phyloP scores from a whole-genome alignment of 2,797 vertebrate species.

The Carduelis carduelis region DNA sequence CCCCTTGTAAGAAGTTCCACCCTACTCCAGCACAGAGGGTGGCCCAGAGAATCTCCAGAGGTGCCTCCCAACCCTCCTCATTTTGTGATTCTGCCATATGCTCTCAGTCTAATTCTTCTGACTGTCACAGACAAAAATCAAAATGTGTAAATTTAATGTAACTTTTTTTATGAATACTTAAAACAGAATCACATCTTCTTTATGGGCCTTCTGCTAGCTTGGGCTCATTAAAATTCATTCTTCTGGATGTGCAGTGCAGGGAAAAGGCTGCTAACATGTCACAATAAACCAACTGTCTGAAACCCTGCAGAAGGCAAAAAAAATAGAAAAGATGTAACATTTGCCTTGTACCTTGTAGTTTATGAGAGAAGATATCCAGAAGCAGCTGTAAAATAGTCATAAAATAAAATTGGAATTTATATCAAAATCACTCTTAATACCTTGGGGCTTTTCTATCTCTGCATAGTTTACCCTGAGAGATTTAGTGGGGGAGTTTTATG shows the following conservation, averaged over 20 bases:
- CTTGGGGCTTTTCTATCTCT: constrained; percentile 62
- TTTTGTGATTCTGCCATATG: background rate
- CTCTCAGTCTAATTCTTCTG: background rate
- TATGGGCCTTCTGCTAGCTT: constrained; percentile 62
- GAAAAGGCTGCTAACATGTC: constrained; percentile 59
- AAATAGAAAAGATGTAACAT: background rate
- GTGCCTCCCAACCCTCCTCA: background rate
- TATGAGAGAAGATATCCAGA: constrained; percentile 44
- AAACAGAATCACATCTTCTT: constrained; percentile 61
- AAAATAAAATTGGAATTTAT: constrained; percentile 74
- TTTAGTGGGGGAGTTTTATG: constrained; percentile 62
- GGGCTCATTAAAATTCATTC: constrained; percentile 64
- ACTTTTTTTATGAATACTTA: constrained; percentile 67
- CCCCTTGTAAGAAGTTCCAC: background rate
- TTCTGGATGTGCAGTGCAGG: constrained; percentile 22
- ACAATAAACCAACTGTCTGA: constrained; percentile 69
- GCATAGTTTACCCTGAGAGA: constrained; percentile 64
- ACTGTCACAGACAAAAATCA: constrained; percentile 58
- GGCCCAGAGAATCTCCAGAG: background rate
- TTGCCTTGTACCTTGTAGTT: constrained; percentile 61
- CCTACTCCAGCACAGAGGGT: background rate
- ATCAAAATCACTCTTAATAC: constrained; percentile 67
- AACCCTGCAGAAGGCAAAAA: constrained; percentile 8
- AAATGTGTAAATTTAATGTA: constrained; percentile 55
- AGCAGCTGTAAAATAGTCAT: constrained; percentile 68